phyloP scores from a whole-genome alignment of 53 echinoderm and acorn worm species.

The Stichopus horrens region DNA sequence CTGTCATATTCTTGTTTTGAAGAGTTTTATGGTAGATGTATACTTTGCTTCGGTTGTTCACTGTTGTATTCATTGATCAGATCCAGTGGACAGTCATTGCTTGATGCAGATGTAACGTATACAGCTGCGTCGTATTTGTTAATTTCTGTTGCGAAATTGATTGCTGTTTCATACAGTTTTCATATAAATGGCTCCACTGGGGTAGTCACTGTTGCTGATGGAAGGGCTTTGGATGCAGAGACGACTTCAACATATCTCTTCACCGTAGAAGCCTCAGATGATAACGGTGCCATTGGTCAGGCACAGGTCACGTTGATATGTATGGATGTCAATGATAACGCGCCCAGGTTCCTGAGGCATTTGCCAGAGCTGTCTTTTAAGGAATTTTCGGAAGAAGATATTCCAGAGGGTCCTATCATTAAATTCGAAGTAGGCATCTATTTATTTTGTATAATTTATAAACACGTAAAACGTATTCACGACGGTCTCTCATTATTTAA shows the following conservation, averaged over 20 bases:
- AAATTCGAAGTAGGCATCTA: neutral
- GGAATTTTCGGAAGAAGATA: neutral
- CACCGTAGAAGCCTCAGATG: constrained; percentile 20
- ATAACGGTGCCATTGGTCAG: neutral
- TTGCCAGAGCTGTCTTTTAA: neutral
- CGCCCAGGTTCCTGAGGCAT: constrained; percentile 2
- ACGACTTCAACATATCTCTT: neutral
- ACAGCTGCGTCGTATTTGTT: too few species aligned
- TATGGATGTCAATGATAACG: constrained; percentile 18
- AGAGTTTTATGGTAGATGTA: too few species aligned
- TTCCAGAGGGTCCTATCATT: neutral
- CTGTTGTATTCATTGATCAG: too few species aligned
- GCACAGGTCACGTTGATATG: neutral
- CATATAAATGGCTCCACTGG: neutral
- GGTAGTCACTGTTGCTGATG: neutral
- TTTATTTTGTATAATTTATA: neutral
- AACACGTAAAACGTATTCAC: neutral
- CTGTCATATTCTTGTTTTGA: too few species aligned
- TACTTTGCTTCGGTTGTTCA: too few species aligned
- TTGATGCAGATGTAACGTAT: too few species aligned
- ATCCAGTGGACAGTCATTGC: too few species aligned
- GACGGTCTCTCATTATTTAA: neutral
- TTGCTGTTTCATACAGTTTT: neutral
- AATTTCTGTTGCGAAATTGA: neutral
- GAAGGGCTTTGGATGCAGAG: neutral